These are phyloP conservation scores for Cydia pomonella DNA, from an alignment of 1,140 invertebrate species.

Conservation along the genomic window DNA sequence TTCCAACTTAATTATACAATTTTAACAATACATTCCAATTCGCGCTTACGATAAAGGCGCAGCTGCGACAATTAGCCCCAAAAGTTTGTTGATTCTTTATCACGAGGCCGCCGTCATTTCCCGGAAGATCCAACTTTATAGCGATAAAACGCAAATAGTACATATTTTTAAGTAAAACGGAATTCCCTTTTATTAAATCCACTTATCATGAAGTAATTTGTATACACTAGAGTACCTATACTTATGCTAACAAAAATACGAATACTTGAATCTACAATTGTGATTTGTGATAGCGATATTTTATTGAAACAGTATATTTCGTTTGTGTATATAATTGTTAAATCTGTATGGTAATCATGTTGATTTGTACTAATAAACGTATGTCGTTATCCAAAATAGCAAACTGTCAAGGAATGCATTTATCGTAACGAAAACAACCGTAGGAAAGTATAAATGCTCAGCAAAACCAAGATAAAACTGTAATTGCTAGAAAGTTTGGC, in stretches of 20 bases:
- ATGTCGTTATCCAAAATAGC: no score
- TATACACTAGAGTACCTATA: no score
- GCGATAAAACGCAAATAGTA: background rate
- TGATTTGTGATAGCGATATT: no score
- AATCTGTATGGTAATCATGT: no score
- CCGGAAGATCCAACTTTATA: slow-evolving; percentile 41
- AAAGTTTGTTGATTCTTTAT: slow-evolving; percentile 54
- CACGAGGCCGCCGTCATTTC: slow-evolving; percentile 44
- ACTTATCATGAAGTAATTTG: background rate
- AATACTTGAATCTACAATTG: no score
- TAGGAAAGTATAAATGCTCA: background rate
- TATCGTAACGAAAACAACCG: background rate
- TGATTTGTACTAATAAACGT: no score
- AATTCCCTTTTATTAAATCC: background rate
- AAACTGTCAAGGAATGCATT: background rate
- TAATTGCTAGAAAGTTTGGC: background rate
- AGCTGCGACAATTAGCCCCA: slow-evolving; percentile 61
- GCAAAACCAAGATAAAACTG: background rate
- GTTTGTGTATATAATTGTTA: no score
- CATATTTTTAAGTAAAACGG: background rate
- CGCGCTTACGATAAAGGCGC: slow-evolving; percentile 55
- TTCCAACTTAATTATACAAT: slow-evolving; percentile 70
- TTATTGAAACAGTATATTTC: no score
- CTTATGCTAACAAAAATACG: no score
- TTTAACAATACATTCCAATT: slow-evolving; percentile 65